These are phyloP conservation scores for Chiloscyllium punctatum DNA, from an alignment of 2,797 vertebrate species.

Conservation along the genomic window DNA sequence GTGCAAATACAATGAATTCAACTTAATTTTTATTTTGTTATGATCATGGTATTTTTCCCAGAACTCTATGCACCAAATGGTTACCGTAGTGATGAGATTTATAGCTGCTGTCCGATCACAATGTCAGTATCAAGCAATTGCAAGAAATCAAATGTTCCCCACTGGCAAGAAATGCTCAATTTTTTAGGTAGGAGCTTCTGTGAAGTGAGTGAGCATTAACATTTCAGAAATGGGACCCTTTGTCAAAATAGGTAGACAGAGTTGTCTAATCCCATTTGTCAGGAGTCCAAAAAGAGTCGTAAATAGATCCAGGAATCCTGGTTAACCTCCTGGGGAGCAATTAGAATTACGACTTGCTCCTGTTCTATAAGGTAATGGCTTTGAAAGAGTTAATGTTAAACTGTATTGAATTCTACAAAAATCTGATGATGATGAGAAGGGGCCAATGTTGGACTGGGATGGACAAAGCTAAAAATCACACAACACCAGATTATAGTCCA, in stretches of 20 bases:
- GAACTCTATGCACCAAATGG: not conserved
- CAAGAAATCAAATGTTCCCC: not conserved
- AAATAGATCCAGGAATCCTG: not conserved
- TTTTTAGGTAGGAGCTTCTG: not conserved
- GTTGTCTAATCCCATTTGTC: not conserved
- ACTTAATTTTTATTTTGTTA: not conserved
- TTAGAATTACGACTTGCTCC: not conserved
- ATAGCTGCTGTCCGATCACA: not conserved
- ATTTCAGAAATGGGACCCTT: not conserved
- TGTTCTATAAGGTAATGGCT: too few relatives aligned
- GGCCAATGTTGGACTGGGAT: too few relatives aligned
- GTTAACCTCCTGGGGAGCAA: not conserved
- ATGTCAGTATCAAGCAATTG: not conserved
- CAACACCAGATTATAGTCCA: too few relatives aligned
- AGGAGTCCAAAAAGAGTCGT: not conserved
- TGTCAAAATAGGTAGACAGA: too few relatives aligned
- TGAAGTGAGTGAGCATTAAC: not conserved
- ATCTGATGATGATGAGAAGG: too few relatives aligned
- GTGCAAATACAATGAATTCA: not conserved
- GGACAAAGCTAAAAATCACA: too few relatives aligned
- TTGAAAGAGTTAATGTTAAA: too few relatives aligned
- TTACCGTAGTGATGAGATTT: conserved; percentile 27
- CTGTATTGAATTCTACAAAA: too few relatives aligned
- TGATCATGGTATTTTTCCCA: not conserved
- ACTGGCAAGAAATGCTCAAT: not conserved